A percentile compares a stretch with the other conserved stretches of the same genome.
Conservation (phyloP, 2,797 vertebrate genomes). For the Naso thynnoides region DNA sequence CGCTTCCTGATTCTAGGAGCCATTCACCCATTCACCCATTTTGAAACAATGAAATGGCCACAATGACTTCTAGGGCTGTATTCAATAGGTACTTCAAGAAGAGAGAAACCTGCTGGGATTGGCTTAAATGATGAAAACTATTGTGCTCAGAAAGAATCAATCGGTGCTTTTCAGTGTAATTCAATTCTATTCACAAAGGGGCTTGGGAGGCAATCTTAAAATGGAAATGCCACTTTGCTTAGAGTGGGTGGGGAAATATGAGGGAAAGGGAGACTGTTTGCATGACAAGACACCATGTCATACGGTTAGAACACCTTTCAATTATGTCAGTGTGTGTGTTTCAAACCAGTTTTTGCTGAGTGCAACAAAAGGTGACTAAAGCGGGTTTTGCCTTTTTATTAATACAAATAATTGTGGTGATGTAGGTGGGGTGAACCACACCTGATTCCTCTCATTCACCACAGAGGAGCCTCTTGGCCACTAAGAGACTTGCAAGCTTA, state of each 20-base stretch:
- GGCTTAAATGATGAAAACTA: conserved; percentile 83
- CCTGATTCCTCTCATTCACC: conserved; percentile 37
- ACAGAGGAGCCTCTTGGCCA: too few species aligned
- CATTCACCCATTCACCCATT: conserved; percentile 75
- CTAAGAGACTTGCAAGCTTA: conserved; percentile 29
- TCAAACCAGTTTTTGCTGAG: conserved; percentile 68
- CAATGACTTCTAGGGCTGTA: conserved; percentile 74
- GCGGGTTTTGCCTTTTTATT: conserved; percentile 59
- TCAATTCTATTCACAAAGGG: conserved; percentile 85
- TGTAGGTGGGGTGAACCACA: conserved; percentile 32
- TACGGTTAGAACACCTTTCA: conserved; percentile 60
- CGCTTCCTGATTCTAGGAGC: conserved; percentile 62
- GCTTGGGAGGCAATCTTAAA: conserved; percentile 82
- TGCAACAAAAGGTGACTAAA: conserved; percentile 53
- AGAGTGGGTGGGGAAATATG: conserved; percentile 53
- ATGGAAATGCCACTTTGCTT: conserved; percentile 85
- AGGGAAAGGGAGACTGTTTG: conserved; percentile 56
- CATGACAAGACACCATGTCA: conserved; percentile 62
- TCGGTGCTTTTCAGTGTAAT: conserved; percentile 84
- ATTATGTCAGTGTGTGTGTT: conserved; percentile 51
- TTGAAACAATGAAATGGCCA: conserved; percentile 78
- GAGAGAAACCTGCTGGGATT: conserved; percentile 76
- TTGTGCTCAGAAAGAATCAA: conserved; percentile 86
- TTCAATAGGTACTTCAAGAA: conserved; percentile 78
- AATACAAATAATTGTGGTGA: conserved; percentile 58